These are phyloP conservation scores for Hydrozoanthus tunicans DNA, from an alignment of 64 coral and sea anemone species.

Conservation along the genomic window DNA sequence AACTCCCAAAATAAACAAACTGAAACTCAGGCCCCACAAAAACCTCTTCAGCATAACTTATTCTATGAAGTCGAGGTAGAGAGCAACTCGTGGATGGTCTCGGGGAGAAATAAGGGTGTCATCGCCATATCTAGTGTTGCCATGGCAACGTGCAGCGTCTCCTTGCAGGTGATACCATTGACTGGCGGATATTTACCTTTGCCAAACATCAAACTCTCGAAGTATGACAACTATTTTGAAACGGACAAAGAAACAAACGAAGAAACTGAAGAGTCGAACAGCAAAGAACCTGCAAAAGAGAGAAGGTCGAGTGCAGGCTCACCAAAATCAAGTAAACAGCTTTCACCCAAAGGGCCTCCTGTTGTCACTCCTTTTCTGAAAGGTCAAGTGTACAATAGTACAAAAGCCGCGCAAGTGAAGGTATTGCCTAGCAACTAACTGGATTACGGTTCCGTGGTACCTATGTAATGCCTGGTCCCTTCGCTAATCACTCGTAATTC, in stretches of 20 bases:
- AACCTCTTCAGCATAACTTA: conserved; percentile 39
- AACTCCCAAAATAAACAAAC: background rate
- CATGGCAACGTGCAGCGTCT: conserved; percentile 82
- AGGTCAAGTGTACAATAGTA: conserved; percentile 85
- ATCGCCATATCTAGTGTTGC: conserved; percentile 65
- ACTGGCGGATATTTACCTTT: conserved; percentile 79
- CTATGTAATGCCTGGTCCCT: background rate
- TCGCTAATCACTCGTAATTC: too few species aligned
- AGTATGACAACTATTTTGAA: conserved; percentile 51
- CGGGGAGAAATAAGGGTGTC: conserved; percentile 82
- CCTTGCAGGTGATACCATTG: conserved; percentile 68
- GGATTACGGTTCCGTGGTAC: background rate
- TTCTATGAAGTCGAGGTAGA: conserved; percentile 85
- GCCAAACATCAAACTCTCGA: conserved; percentile 71
- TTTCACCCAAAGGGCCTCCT: conserved; percentile 24
- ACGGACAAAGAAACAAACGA: conserved; percentile 29
- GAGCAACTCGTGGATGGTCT: conserved; percentile 81
- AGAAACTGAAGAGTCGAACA: conserved; percentile 15
- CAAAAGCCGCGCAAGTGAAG: conserved; percentile 64
- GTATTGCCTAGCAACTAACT: conserved; percentile 84
- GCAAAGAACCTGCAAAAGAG: conserved; percentile 31
- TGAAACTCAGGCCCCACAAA: background rate
- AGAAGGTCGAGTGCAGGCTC: background rate
- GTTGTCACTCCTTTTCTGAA: conserved; percentile 67
- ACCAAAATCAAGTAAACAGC: conserved; percentile 12